Evolutionary conservation across 2,888 invertebrate species (phyloP).

Genomic region (Sinopyrophorus schimmeli): DNA sequence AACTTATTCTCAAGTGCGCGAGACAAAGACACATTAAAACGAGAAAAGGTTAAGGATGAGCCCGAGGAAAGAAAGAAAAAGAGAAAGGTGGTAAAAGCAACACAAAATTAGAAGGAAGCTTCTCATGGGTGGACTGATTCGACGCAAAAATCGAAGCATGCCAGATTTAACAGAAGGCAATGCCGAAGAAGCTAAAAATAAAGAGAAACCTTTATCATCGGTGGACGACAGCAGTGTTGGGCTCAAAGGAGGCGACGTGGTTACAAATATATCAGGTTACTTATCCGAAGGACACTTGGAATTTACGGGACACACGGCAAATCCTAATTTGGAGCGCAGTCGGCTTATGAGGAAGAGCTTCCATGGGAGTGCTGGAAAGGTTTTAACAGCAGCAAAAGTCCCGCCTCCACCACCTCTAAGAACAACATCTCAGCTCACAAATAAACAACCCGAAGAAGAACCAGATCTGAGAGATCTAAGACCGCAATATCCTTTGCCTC

Average conservation of each 20-base stretch:
- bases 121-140: constrained; percentile 86
- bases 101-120: constrained; percentile 87
- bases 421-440: constrained; percentile 81
- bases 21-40: constrained; percentile 57
- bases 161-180: constrained; percentile 86
- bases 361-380: constrained; percentile 81
- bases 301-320: constrained; percentile 67
- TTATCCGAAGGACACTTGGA: constrained; percentile 87
- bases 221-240: constrained; percentile 80
- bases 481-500: constrained; percentile 56
- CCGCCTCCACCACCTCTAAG: constrained; percentile 83
- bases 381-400: constrained; percentile 81
- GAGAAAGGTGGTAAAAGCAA: constrained; percentile 80
- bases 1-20: constrained; percentile 44
- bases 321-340: constrained; percentile 83
- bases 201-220: constrained; percentile 58
- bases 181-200: constrained; percentile 49
- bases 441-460: constrained; percentile 61
- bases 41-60: constrained; percentile 61
- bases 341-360: constrained; percentile 88
- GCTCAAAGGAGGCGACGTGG: constrained; percentile 63
- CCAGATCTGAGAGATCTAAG: constrained; percentile 50
- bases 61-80: constrained; percentile 64
- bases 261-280: constrained; percentile 73
- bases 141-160: constrained; percentile 88